Evolutionary conservation across 2,888 invertebrate species (phyloP), one percentile per base, ranked within the genome.

Genomic region (Orthonychiurus folsomi): DNA sequence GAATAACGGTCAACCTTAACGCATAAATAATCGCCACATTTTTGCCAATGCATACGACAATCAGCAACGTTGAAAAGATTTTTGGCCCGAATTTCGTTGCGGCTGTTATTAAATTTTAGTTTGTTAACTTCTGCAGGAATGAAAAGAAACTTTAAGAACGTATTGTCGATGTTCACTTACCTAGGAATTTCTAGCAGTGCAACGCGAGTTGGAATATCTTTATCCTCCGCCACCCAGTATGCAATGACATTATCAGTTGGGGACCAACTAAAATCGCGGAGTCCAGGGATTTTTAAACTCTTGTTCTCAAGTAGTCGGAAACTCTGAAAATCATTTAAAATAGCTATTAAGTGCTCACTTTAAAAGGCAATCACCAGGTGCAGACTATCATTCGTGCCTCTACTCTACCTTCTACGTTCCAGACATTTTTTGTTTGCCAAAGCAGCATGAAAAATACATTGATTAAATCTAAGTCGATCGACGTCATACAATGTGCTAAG

Each of bases 11-110:
- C 91, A 0, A 92, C 89, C 80, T 97, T 96, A 0, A 97, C 96
- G 74, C 97, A 96, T 26, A 99, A 82, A 77, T 94, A 95, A 77
- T 97, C 95, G 0, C 99, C 99, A 25, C 87, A 89, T 78, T 94
- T 94, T 78, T 99, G 99, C 99, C 99, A 99, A 77, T 94, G 94
- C 77, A 99, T 91, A 75, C 94, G 93, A 77, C 96, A 96, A 76
- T 96, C 95, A 1, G 95, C 95, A 0, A 99, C 97, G 68, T 91
- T 95, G 83, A 99, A 99, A 63, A 97, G 81, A 78, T 95, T 97
- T 78, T 96, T 95, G 69, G 91, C 90, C 70, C 95, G 85, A 52
- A 87, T 84, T 80, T 93, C 93, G 58, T 85, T 86, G 64, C 91
- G 87, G 75, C 81, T 80, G 15, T 12, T 3, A 18, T 21, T 21